These are phyloP conservation scores for Florisuga fusca DNA, from an alignment of 2,797 vertebrate genomes.

Conservation along the genomic window DNA sequence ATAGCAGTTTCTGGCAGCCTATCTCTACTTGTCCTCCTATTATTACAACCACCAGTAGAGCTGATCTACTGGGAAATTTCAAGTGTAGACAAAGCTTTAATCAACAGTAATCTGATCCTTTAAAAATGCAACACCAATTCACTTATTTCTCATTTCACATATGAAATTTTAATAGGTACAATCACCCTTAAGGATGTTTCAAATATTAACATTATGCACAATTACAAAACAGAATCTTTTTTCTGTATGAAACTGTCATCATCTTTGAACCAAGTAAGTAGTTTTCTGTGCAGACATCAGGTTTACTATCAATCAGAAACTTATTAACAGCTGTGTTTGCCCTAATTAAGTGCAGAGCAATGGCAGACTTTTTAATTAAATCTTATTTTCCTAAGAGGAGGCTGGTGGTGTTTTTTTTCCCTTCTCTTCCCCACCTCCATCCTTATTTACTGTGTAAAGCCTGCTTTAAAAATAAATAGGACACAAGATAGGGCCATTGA, in stretches of 20 bases:
- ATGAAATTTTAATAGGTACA: conserved; percentile 75
- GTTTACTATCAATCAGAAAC: conserved; percentile 67
- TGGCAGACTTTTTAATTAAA: conserved; percentile 63
- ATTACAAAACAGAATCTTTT: conserved; percentile 70
- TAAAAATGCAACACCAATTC: conserved; percentile 75
- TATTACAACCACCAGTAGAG: conserved; percentile 59
- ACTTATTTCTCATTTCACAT: conserved; percentile 71
- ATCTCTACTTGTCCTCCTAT: conserved; percentile 56
- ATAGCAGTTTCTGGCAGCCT: conserved; percentile 17
- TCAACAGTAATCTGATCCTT: conserved; percentile 73
- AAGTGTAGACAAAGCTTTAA: conserved; percentile 74
- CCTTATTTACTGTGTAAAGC: conserved; percentile 10
- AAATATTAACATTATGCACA: conserved; percentile 76
- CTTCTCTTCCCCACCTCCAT: neutral
- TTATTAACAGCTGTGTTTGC: conserved; percentile 67
- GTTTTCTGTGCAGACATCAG: conserved; percentile 66
- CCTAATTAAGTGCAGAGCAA: conserved; percentile 63
- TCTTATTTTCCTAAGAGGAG: conserved; percentile 56
- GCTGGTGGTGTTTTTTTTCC: neutral
- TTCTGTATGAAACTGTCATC: conserved; percentile 50
- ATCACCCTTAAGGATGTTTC: conserved; percentile 75
- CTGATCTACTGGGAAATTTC: conserved; percentile 69
- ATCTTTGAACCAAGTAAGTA: conserved; percentile 56
- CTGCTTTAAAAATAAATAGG: neutral
- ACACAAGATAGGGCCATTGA: conserved; percentile 14